Conservation (phyloP, 2,113 vertebrate genomes). For the Vicugna pacos region DNA sequence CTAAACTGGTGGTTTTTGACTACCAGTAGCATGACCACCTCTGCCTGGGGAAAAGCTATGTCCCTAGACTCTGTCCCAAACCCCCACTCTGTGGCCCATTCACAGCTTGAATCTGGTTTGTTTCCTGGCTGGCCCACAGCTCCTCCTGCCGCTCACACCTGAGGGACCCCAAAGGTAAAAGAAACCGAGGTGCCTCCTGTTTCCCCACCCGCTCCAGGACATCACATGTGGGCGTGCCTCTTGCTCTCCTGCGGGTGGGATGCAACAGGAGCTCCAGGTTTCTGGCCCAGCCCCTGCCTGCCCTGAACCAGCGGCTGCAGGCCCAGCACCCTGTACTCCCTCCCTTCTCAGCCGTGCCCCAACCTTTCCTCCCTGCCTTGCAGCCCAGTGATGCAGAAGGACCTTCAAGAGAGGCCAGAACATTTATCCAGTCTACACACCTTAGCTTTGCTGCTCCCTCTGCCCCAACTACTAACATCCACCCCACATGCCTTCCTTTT, state of each 20-base stretch:
- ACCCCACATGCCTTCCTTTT: neutral
- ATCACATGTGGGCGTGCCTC: neutral
- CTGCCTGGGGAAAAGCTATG: neutral
- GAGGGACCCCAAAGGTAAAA: neutral
- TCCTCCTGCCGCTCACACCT: neutral
- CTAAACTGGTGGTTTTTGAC: neutral
- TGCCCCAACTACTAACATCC: neutral
- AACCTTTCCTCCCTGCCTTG: neutral
- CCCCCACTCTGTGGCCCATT: neutral
- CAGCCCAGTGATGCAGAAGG: neutral
- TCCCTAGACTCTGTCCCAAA: neutral
- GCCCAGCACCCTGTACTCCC: neutral
- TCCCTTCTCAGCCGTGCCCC: neutral
- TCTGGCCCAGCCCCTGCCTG: neutral
- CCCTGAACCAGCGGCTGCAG: neutral
- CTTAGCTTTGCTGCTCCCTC: neutral
- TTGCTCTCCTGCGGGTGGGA: neutral
- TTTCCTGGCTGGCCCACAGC: neutral
- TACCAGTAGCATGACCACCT: neutral
- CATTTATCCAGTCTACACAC: neutral
- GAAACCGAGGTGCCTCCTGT: neutral
- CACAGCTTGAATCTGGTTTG: neutral
- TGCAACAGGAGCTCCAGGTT: neutral
- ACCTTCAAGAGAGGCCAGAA: neutral
- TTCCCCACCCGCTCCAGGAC: neutral